These are phyloP conservation scores for Ochlodes sylvanus DNA, from an alignment of 2,888 invertebrate species.

Conservation along the genomic window DNA sequence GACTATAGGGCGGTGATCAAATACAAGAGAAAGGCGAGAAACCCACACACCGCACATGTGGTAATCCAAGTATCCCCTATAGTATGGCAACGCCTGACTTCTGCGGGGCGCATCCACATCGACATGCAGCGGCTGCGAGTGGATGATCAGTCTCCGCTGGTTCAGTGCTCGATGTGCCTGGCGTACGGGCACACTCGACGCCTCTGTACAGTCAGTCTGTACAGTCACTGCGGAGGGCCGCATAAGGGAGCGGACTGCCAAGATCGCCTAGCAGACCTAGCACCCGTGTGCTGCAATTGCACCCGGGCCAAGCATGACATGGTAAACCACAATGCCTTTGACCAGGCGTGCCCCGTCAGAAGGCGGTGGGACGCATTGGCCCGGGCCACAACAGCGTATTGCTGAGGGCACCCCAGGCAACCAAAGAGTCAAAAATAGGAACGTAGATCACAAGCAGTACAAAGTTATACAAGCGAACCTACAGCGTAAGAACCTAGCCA, in stretches of 20 bases:
- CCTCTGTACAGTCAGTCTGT: constrained; percentile 13
- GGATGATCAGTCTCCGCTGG: constrained; percentile 26
- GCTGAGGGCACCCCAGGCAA: constrained; percentile 22
- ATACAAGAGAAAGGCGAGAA: constrained; percentile 23
- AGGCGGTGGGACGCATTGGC: too few species aligned
- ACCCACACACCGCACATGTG: constrained; percentile 8
- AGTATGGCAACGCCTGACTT: constrained; percentile 4
- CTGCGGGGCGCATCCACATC: neutral
- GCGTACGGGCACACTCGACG: constrained; percentile 19
- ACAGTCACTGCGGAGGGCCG: constrained; percentile 32
- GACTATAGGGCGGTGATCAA: constrained; percentile 11
- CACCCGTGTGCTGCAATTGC: constrained; percentile 30
- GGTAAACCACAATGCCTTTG: constrained; percentile 23
- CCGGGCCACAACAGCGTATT: too few species aligned
- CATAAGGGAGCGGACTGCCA: constrained; percentile 19
- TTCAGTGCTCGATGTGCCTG: constrained; percentile 32
- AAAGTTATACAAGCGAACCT: constrained; percentile 26
- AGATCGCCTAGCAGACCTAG: neutral
- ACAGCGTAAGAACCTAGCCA: constrained; percentile 30
- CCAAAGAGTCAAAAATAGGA: too few species aligned
- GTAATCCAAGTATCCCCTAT: constrained; percentile 9
- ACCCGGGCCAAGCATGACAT: neutral
- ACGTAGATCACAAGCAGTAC: neutral
- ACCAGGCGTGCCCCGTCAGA: too few species aligned
- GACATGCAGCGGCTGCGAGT: constrained; percentile 27